phyloP scores from a whole-genome alignment of 2,888 invertebrate species.

The Pammene aurita region DNA sequence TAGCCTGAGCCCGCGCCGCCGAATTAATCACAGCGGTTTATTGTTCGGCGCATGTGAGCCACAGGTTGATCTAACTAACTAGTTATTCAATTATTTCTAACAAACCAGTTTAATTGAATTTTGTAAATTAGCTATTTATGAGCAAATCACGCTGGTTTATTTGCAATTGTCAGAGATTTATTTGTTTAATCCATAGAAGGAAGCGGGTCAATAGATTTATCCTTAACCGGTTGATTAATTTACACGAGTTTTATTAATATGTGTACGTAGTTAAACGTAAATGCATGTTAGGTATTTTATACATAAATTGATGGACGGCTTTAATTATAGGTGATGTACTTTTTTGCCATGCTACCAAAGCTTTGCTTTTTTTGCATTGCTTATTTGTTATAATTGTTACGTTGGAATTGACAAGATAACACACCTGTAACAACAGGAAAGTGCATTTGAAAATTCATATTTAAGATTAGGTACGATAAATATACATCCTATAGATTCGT shows the following conservation, averaged over 20 bases:
- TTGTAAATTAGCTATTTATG: slow-evolving; percentile 35
- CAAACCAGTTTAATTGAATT: slow-evolving; percentile 39
- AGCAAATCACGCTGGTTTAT: slow-evolving; percentile 35
- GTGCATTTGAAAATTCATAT: too few species aligned
- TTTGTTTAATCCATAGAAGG: slow-evolving; percentile 24
- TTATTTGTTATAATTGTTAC: neutral
- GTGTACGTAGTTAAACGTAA: slow-evolving; percentile 6
- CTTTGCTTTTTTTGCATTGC: too few species aligned
- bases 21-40: slow-evolving; percentile 79
- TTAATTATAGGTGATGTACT: neutral
- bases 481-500: slow-evolving; percentile 55
- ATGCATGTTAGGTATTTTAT: neutral
- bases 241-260: slow-evolving; percentile 22
- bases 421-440: too few species aligned
- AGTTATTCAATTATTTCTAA: slow-evolving; percentile 38
- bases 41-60: slow-evolving; percentile 63
- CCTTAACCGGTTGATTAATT: slow-evolving; percentile 27
- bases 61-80: slow-evolving; percentile 55
- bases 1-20: slow-evolving; percentile 66
- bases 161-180: slow-evolving; percentile 35
- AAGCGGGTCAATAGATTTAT: slow-evolving; percentile 30
- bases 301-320: neutral
- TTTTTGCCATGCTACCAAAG: neutral
- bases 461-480: neutral
- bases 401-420: neutral